Evolutionary conservation across 23 tunicate species (phyloP).

Genomic region (Trididemnum nubilum): DNA sequence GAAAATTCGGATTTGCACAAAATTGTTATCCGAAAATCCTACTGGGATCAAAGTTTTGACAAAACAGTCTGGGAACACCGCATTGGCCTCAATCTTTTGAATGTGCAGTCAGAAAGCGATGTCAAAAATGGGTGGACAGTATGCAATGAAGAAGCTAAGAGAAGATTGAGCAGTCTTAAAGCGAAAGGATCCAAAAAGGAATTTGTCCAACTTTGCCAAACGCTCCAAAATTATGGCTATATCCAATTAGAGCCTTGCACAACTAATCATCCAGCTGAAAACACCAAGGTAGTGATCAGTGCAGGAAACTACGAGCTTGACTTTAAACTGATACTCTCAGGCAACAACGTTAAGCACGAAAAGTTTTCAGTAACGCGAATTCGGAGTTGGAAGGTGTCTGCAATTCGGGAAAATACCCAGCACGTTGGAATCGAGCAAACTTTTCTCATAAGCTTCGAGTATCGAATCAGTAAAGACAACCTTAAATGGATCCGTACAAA

Average conservation of each 20-base stretch:
- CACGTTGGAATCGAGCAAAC: neutral
- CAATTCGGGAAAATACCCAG: neutral
- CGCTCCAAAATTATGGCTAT: constrained; percentile 71
- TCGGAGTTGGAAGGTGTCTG: constrained; percentile 65
- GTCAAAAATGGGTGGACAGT: constrained; percentile 62
- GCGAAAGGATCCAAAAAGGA: constrained; percentile 73
- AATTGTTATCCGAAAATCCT: constrained; percentile 64
- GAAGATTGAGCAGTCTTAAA: constrained; percentile 21
- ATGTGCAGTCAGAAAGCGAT: constrained; percentile 78
- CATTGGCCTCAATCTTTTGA: constrained; percentile 70
- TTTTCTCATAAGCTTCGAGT: constrained; percentile 69
- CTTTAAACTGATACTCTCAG: constrained; percentile 17
- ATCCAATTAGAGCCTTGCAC: constrained; percentile 74
- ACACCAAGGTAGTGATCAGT: constrained; percentile 51
- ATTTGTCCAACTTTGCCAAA: constrained; percentile 76
- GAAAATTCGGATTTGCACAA: constrained; percentile 45
- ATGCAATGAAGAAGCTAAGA: constrained; percentile 34
- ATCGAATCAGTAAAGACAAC: constrained; percentile 64
- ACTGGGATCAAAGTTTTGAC: constrained; percentile 86
- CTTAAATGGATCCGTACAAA: constrained; percentile 62
- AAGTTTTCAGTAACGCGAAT: constrained; percentile 69
- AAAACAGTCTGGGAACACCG: constrained; percentile 33
- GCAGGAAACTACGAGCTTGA: constrained; percentile 70
- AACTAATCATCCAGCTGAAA: constrained; percentile 56
- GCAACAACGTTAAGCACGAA: constrained; percentile 23